Percentiles rank a stretch among this genome's conserved stretches.
Conservation (phyloP, 2,888 invertebrate species). For the Chrysina gloriosa region DNA sequence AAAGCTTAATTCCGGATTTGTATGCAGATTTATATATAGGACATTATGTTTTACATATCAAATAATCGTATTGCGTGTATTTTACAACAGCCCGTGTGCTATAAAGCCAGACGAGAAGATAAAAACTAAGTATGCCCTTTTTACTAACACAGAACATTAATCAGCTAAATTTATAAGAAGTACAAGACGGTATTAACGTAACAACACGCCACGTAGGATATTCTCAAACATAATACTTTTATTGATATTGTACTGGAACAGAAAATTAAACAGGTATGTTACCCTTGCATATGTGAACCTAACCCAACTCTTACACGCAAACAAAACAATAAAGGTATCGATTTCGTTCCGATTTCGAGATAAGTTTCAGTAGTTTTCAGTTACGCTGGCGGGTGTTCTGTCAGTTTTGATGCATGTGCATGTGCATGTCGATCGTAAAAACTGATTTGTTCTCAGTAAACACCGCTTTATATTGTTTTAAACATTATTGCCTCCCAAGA, state of each 20-base stretch:
- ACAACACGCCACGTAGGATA: not conserved
- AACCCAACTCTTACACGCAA: constrained; percentile 16
- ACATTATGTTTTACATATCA: no score
- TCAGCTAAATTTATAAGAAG: constrained; percentile 7
- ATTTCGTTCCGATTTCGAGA: constrained; percentile 17
- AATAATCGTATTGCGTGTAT: constrained; percentile 1
- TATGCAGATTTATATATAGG: no score
- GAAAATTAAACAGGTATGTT: constrained; percentile 31
- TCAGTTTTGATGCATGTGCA: constrained; percentile 27
- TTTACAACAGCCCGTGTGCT: not conserved
- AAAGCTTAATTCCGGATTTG: no score
- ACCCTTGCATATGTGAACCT: constrained; percentile 17
- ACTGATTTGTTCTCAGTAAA: constrained; percentile 23
- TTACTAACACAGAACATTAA: constrained; percentile 6
- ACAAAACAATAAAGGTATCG: constrained; percentile 32
- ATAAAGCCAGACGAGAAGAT: not conserved
- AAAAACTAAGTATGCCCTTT: constrained; percentile 8
- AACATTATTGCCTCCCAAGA: not conserved
- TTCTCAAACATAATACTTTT: constrained; percentile 12
- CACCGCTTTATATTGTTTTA: constrained; percentile 7
- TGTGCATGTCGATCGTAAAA: constrained; percentile 28
- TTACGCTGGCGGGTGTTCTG: constrained; percentile 13
- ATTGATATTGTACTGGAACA: constrained; percentile 9
- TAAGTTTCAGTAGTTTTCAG: constrained; percentile 15
- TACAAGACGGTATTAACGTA: constrained; percentile 14